These are phyloP conservation scores for Caerostris darwini DNA, from an alignment of 1,140 invertebrate genomes.

Conservation along the genomic window DNA sequence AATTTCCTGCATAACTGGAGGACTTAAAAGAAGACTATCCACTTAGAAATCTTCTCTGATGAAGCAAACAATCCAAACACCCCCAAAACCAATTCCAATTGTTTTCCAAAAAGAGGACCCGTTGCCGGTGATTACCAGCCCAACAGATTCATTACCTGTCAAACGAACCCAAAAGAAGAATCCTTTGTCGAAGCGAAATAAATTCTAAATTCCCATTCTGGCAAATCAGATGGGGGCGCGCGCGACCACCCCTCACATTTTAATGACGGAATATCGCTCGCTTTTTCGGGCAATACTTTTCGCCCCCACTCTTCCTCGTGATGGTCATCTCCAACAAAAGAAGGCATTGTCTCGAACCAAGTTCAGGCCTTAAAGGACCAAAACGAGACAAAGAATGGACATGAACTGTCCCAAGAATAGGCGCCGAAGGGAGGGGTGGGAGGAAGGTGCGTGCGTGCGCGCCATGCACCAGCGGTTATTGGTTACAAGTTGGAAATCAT, in stretches of 20 bases:
- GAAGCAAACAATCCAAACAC: background rate
- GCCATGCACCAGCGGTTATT: slow-evolving; percentile 61
- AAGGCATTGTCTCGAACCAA: background rate
- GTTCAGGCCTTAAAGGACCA: background rate
- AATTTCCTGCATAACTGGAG: background rate
- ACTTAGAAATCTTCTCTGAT: background rate
- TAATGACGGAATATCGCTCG: background rate
- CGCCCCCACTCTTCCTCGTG: background rate
- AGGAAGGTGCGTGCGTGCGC: background rate
- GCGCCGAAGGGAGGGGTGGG: background rate
- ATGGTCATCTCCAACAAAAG: background rate
- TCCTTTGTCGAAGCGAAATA: slow-evolving; percentile 27
- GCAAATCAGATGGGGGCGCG: background rate
- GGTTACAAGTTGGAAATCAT: slow-evolving; percentile 52
- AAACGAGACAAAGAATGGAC: background rate
- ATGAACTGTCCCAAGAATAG: slow-evolving; percentile 16
- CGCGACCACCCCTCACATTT: background rate
- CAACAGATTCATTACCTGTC: background rate
- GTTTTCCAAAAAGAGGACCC: slow-evolving; percentile 37
- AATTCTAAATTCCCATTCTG: background rate
- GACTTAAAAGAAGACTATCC: slow-evolving; percentile 12
- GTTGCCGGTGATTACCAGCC: background rate
- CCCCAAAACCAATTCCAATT: background rate
- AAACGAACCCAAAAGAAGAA: slow-evolving; percentile 1
- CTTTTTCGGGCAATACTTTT: background rate